Base-by-base conservation (phyloP, 2,113 vertebrate species). In the Mystacornis crossleyi region DNA sequence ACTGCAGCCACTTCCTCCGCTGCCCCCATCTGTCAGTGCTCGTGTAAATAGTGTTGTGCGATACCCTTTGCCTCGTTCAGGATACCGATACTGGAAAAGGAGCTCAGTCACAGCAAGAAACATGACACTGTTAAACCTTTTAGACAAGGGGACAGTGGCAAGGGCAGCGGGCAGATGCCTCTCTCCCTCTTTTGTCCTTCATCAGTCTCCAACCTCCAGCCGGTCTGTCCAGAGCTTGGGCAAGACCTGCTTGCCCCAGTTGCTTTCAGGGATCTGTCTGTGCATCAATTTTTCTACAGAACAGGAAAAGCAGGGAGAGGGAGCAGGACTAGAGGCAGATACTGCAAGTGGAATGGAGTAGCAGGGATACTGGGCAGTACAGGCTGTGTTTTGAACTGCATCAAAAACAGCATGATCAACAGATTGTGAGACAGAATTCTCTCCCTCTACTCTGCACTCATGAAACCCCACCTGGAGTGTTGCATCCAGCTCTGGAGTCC, bases 1-100 rank as follows among this genome's bases (percentile, higher is more conserved):
- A 12, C 86, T 77, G 86, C 74, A 65, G 75, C 73, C 2, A 1
- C 92, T 90, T 62, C 81, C 48, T 95, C 51, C 1, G 0, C 6
- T 77, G 82, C 38, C 57, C 70, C 36, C 2, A 1, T 53, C 71
- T 57, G 28, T 57, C 61, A 64, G 57, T 31, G 53, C 48, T 65
- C 9, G 1, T 47, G 69, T 66, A 48, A 89, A 74, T 4, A 43
- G 55, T 4, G 48, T 65, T 48, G 78, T 53, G 36, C 0, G 2
- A 71, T 67, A 42, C 29, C 51, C 65, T 89, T n/a, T 51, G 70
- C 65, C 87, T 87, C 2, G 0, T 40, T 78, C 12, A 0, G 14
- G 81, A 28, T 24, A 73, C 13, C 0, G 0, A 29, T 26, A 40
- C 48, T 0, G 0, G 42, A 84, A 89, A 66, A 55, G 43, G 55